Evolutionary conservation across 2,797 vertebrate species (phyloP), one percentile per base, ranked within the genome.

Genomic region (Dicrostonyx torquatus): DNA sequence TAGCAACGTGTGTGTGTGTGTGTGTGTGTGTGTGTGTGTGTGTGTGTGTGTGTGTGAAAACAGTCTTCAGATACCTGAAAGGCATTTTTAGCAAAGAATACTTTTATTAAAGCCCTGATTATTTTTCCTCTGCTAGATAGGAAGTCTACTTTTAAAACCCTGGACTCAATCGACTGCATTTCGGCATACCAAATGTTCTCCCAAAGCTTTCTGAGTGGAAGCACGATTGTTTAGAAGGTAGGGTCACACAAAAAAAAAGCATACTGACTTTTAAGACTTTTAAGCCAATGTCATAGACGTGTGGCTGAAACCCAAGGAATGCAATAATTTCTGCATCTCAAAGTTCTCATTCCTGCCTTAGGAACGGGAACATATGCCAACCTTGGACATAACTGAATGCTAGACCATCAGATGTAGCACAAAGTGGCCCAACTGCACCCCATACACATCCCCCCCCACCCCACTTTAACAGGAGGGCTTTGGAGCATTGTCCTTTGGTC

Each of bases 351-450:
- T 94, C 91, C 91, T 92, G 88, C 91, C 96, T 94, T 96, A 95
- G 95, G 92, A 97, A 75, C 50, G 87, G 86, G 85, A 96, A 94
- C 92, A 93, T 91, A 96, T 86, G 96, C 79, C 96, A 97, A 95
- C 86, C 78, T 94, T 88, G 90, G 85, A 78, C 92, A 93, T 90
- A 87, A 93, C 84, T 95, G 90, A 96, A 93, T 94, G 84, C 83
- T 96, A 31, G 73, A 91, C 95, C 97, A 95, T 96, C 87, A 97
- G 96, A 94, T 91, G 77, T 93, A 97, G 90, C 93, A 95, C 90
- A 87, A 93, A 93, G 79, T 95, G 87, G 75, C 66, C 90, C 92
- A 90, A 72, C 50, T 95, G 95, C 77, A 89, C 89, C 45, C 79
- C 86, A 89, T 96, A 93, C 96, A 97, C 83, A 87, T 78, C 95